These are phyloP conservation scores for Drosophila affinis DNA, from an alignment of 2,888 invertebrate genomes.

Conservation along the genomic window DNA sequence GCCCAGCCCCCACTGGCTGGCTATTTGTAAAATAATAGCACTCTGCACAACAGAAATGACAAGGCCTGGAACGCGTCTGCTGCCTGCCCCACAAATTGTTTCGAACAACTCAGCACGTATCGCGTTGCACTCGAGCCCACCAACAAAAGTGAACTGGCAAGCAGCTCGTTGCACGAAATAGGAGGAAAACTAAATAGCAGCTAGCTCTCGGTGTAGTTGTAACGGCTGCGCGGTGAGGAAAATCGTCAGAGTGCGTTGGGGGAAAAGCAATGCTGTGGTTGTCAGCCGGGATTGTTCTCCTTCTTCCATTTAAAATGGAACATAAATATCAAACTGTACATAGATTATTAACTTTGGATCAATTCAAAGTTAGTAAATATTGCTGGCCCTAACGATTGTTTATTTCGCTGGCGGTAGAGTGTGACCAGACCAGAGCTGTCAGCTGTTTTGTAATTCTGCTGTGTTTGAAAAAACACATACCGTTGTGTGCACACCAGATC, in stretches of 20 bases:
- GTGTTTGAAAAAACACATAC: too few relatives aligned
- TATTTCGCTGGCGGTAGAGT: too few relatives aligned
- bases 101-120: conserved; percentile 36
- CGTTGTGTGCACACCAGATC: too few relatives aligned
- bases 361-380: too few relatives aligned
- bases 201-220: conserved; percentile 25
- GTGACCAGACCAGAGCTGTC: too few relatives aligned
- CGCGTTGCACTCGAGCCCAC: conserved; percentile 70
- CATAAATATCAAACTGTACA: neutral
- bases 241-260: neutral
- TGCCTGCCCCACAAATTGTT: conserved; percentile 56
- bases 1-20: conserved; percentile 42
- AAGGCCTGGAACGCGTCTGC: conserved; percentile 43
- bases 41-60: conserved; percentile 51
- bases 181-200: conserved; percentile 29
- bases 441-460: too few relatives aligned
- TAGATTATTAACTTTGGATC: neutral
- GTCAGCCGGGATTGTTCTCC: neutral
- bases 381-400: too few relatives aligned
- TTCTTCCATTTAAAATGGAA: neutral
- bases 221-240: neutral
- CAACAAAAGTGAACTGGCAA: conserved; percentile 71
- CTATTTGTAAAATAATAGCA: conserved; percentile 54
- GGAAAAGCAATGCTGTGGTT: neutral
- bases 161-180: conserved; percentile 37